phyloP scores from a whole-genome alignment of 2,797 vertebrate species.

The Acipenser transmontanus region DNA sequence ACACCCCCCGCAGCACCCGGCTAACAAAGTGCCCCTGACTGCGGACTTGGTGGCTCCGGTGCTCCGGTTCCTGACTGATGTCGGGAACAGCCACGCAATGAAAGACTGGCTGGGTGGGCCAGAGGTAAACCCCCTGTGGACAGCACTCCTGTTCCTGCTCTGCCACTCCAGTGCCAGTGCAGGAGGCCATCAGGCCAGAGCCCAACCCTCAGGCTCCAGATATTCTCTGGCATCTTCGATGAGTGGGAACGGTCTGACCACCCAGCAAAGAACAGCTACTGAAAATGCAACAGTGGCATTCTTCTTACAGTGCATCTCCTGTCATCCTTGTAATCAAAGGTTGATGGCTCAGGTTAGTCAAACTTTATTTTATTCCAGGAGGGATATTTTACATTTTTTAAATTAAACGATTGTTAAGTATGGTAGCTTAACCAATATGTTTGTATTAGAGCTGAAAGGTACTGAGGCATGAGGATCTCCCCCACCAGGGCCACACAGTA shows the following conservation, averaged over 20 bases:
- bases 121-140: constrained; percentile 94
- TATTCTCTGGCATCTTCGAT: constrained; percentile 66
- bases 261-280: constrained; percentile 90
- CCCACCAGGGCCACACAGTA: too few species aligned
- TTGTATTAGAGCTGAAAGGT: too few species aligned
- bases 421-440: too few species aligned
- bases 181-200: constrained; percentile 42
- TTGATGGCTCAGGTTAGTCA: constrained; percentile 89
- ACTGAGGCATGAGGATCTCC: too few species aligned
- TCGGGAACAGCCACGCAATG: constrained; percentile 95
- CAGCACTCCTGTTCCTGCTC: constrained; percentile 88
- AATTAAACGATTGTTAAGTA: too few species aligned
- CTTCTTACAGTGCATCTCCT: constrained; percentile 96
- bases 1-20: constrained; percentile 62
- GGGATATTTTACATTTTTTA: too few species aligned
- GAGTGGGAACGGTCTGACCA: constrained; percentile 73
- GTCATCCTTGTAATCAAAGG: constrained; percentile 95
- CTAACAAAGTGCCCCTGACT: constrained; percentile 68
- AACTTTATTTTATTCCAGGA: not conserved
- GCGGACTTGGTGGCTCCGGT: constrained; percentile 90
- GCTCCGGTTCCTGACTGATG: constrained; percentile 91
- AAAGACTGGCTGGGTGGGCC: constrained; percentile 97
- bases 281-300: constrained; percentile 96
- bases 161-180: constrained; percentile 88
- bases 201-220: constrained; percentile 63